A percentile compares a stretch with the other conserved stretches of the same genome.
These are phyloP conservation scores for Chloroceryle inda DNA, from an alignment of 2,797 vertebrate species.

Conservation along the genomic window DNA sequence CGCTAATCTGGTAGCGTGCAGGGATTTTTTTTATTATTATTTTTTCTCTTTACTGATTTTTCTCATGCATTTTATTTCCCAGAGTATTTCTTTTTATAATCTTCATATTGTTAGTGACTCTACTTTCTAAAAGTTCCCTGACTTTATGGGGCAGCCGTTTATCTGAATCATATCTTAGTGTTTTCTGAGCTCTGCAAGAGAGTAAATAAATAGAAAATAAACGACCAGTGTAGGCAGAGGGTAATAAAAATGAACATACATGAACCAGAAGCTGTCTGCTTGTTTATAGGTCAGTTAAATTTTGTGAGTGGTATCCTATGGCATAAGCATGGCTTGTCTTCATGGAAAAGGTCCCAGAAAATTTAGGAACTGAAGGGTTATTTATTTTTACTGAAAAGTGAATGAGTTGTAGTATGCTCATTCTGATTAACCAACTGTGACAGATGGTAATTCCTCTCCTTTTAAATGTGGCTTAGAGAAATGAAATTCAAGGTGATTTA, in stretches of 20 bases:
- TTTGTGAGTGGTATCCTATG: background rate
- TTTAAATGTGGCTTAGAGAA: slow-evolving; percentile 31
- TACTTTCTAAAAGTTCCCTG: background rate
- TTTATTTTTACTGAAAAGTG: slow-evolving; percentile 2
- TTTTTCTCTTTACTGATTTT: background rate
- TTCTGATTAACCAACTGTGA: slow-evolving; percentile 38
- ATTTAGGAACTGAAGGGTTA: slow-evolving; percentile 2
- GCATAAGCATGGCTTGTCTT: background rate
- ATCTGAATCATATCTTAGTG: background rate
- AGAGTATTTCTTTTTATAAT: slow-evolving; percentile 3
- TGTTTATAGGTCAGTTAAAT: background rate
- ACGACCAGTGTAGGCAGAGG: background rate
- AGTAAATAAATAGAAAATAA: background rate
- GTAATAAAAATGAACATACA: background rate
- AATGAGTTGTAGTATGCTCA: background rate
- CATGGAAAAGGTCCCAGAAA: background rate
- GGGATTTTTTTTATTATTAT: background rate
- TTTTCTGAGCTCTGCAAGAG: background rate
- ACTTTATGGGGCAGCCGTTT: background rate
- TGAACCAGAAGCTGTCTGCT: background rate
- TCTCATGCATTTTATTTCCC: background rate
- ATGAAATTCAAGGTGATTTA: slow-evolving; percentile 58
- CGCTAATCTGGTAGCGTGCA: background rate
- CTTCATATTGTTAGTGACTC: background rate
- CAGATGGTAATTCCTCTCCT: slow-evolving; percentile 49